Evolutionary conservation across 2,888 invertebrate genomes (phyloP).

Genomic region (Villa cingulata): DNA sequence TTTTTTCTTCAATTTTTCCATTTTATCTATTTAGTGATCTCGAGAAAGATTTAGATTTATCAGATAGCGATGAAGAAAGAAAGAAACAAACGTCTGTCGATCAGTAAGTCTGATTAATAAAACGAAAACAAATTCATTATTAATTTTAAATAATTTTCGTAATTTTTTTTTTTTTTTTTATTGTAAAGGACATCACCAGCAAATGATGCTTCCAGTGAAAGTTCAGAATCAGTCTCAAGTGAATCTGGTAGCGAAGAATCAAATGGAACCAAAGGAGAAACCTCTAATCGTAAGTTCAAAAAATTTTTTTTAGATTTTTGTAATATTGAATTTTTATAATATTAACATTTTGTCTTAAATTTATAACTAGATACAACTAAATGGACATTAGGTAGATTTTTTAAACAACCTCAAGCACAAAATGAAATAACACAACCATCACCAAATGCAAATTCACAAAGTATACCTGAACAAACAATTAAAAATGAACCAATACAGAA

Average conservation of each 20-base stretch:
- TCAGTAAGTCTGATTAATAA: constrained; percentile 24
- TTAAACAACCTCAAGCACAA: constrained; percentile 8
- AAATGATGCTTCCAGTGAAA: constrained; percentile 42
- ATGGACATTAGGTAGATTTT: constrained; percentile 15
- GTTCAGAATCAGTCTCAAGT: constrained; percentile 32
- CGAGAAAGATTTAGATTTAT: constrained; percentile 56
- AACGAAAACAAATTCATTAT: not conserved
- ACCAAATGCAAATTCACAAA: constrained; percentile 9
- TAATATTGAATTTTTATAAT: not conserved
- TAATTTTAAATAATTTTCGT: not conserved
- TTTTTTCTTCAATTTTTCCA: no score
- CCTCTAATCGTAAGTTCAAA: constrained; percentile 11
- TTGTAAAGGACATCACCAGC: constrained; percentile 38
- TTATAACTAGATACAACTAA: constrained; percentile 9
- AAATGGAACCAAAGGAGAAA: constrained; percentile 25
- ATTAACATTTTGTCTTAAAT: not conserved
- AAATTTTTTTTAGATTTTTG: not conserved
- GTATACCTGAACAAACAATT: constrained; percentile 14
- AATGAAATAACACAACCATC: constrained; percentile 9
- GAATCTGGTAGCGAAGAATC: constrained; percentile 34
- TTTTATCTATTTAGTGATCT: constrained; percentile 37
- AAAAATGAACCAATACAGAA: constrained; percentile 23
- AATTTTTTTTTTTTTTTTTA: not conserved
- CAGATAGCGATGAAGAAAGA: constrained; percentile 66
- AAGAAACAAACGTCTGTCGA: constrained; percentile 33